Percentiles rank a stretch among this genome's conserved stretches.
Conservation (phyloP, 2,888 invertebrate species). For the Parnassius glacialis region DNA sequence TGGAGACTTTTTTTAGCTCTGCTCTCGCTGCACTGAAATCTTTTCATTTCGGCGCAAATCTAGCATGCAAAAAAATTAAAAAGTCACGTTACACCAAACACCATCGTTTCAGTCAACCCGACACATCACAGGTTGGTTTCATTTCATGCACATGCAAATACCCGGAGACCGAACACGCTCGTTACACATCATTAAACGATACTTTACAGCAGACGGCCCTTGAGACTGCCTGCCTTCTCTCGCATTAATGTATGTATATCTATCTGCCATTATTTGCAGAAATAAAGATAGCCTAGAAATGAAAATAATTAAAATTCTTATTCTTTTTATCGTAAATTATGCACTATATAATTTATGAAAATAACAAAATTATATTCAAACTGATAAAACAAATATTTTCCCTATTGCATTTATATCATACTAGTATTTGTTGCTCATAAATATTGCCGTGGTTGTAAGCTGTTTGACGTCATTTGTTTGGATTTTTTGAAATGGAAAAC, state of each 20-base stretch:
- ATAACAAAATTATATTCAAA: too few relatives aligned
- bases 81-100: slow-evolving; percentile 20
- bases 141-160: slow-evolving; percentile 59
- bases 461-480: too few relatives aligned
- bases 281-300: slow-evolving; percentile 9
- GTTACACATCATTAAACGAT: slow-evolving; percentile 81
- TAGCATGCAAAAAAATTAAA: slow-evolving; percentile 26
- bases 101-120: slow-evolving; percentile 9
- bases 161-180: slow-evolving; percentile 61
- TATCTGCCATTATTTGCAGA: slow-evolving; percentile 13
- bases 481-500: too few relatives aligned
- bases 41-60: slow-evolving; percentile 38
- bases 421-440: too few relatives aligned
- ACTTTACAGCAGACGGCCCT: slow-evolving; percentile 80
- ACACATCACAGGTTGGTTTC: slow-evolving; percentile 31
- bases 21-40: neutral
- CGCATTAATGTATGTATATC: slow-evolving; percentile 30
- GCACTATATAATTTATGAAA: too few relatives aligned
- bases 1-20: too few relatives aligned
- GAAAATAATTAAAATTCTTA: neutral
- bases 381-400: too few relatives aligned
- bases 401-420: too few relatives aligned
- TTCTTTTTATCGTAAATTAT: too few relatives aligned
- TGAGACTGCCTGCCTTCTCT: slow-evolving; percentile 67
- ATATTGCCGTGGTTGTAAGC: too few relatives aligned